phyloP scores from a whole-genome alignment of 2,797 vertebrate genomes.

The Enteromius viviparus region DNA sequence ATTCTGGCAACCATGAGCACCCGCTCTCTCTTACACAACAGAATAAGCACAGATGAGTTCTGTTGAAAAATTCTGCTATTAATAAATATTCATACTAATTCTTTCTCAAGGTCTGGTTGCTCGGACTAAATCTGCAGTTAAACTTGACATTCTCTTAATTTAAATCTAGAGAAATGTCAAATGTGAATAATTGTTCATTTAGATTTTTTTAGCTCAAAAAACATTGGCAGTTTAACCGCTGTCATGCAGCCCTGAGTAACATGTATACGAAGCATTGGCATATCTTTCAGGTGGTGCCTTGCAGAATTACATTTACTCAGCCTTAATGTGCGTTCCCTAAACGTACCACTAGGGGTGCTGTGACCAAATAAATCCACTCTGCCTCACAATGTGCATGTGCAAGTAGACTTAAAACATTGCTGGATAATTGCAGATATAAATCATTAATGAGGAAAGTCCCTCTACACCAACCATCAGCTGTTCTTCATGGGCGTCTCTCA shows the following conservation, averaged over 20 bases:
- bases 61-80: not conserved
- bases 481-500: conserved; percentile 68
- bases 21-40: not conserved
- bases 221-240: not conserved
- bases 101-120: not conserved
- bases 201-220: too few species aligned
- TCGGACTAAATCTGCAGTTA: not conserved
- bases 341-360: not conserved
- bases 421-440: conserved; percentile 68
- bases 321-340: not conserved
- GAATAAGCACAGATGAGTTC: not conserved
- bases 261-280: not conserved
- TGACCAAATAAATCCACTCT: not conserved
- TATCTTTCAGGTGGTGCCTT: not conserved
- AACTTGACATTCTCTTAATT: not conserved
- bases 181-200: not conserved
- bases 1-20: not conserved
- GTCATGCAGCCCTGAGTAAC: not conserved
- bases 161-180: not conserved
- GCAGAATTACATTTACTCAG: not conserved
- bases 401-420: not conserved
- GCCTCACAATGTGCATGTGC: not conserved
- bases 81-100: not conserved
- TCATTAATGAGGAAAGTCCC: conserved; percentile 67
- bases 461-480: conserved; percentile 68